Conservation (phyloP, 2,888 invertebrate genomes). For the Dynastes grantii region DNA sequence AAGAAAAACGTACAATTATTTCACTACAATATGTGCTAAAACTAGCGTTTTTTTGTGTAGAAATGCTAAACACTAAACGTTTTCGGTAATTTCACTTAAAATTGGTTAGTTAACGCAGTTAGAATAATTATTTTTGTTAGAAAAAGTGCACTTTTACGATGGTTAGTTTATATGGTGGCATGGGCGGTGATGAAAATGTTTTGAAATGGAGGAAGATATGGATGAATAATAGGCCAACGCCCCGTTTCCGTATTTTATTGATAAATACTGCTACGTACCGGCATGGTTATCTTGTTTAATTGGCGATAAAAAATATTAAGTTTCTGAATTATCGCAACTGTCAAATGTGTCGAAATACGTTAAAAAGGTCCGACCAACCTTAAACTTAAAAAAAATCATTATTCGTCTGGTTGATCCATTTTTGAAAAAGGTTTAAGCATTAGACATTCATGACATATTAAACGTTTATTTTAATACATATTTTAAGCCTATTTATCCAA, state of each 20-base stretch:
- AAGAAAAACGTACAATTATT: constrained; percentile 30
- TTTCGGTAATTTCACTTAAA: constrained; percentile 24
- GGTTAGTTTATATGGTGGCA: constrained; percentile 3
- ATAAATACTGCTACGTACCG: constrained; percentile 43
- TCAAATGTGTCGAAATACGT: constrained; percentile 24
- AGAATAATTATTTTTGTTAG: constrained; percentile 17
- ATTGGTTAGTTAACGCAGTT: not conserved
- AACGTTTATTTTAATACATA: not conserved
- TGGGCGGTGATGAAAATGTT: constrained; percentile 28
- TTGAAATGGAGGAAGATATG: constrained; percentile 32
- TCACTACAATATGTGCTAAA: constrained; percentile 6
- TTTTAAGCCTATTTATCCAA: too few species aligned
- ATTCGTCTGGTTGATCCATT: not conserved
- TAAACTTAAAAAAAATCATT: constrained; percentile 11
- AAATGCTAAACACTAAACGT: constrained; percentile 20
- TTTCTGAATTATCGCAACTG: constrained; percentile 23
- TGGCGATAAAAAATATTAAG: constrained; percentile 27
- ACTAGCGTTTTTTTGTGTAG: not conserved
- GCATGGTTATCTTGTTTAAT: constrained; percentile 46
- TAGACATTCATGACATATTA: not conserved
- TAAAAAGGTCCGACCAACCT: constrained; percentile 14
- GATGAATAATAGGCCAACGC: constrained; percentile 43
- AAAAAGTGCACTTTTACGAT: constrained; percentile 7
- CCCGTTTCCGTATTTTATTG: constrained; percentile 46
- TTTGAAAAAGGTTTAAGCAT: not conserved